phyloP scores from a whole-genome alignment of 2,888 invertebrate species.

The Troides aeacus region DNA sequence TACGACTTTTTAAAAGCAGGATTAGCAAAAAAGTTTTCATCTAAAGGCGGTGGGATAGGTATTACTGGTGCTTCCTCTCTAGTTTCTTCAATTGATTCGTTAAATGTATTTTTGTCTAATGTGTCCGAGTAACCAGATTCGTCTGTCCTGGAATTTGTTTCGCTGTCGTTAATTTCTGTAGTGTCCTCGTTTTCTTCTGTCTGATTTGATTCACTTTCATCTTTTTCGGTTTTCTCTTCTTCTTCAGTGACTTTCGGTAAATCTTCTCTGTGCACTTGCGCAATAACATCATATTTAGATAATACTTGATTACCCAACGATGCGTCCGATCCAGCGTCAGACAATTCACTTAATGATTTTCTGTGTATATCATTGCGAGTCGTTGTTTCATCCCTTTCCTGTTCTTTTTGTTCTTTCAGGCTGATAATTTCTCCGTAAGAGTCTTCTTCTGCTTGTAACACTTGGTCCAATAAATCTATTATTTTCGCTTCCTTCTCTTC shows the following conservation, averaged over 20 bases:
- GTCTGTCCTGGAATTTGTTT: constrained; percentile 67
- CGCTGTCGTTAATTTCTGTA: constrained; percentile 65
- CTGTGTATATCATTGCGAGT: constrained; percentile 50
- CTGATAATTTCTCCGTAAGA: constrained; percentile 61
- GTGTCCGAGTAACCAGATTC: constrained; percentile 75
- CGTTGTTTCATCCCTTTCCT: constrained; percentile 39
- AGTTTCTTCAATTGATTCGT: constrained; percentile 54
- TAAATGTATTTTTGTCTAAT: constrained; percentile 55
- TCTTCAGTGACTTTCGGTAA: constrained; percentile 65
- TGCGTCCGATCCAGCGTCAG: constrained; percentile 70
- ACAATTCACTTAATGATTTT: constrained; percentile 66
- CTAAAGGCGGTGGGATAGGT: constrained; percentile 68
- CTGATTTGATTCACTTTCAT: constrained; percentile 32
- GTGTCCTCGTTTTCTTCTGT: constrained; percentile 51
- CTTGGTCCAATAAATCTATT: constrained; percentile 72
- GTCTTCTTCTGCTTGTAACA: constrained; percentile 74
- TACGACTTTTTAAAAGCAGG: constrained; percentile 44
- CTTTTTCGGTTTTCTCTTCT: constrained; percentile 54
- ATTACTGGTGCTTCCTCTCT: constrained; percentile 53
- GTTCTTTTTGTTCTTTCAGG: constrained; percentile 52
- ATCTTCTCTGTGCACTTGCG: constrained; percentile 80
- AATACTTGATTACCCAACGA: constrained; percentile 66
- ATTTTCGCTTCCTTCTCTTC: constrained; percentile 74
- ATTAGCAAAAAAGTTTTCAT: constrained; percentile 57
- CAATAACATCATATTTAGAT: constrained; percentile 80